Base-by-base conservation (phyloP, 2,113 vertebrate genomes). In the Sitta europaea region DNA sequence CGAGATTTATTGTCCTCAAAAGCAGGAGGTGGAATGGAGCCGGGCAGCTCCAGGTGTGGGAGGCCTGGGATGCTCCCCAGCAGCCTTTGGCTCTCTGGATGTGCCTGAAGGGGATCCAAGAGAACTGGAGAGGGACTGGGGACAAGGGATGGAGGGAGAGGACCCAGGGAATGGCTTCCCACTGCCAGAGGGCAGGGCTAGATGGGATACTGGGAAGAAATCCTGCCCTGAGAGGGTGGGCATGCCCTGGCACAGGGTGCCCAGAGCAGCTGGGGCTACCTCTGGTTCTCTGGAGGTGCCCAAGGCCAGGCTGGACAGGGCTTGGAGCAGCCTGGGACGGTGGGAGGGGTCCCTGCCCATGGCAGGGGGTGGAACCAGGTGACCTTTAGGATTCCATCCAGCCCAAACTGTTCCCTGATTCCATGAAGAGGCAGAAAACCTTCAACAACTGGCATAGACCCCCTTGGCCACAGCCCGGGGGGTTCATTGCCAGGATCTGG, bases 381-480 rank as follows among this genome's bases (percentile, higher is more conserved):
- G 9, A 14, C 7, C 22, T 53, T 15, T 9, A 16, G 5, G 18
- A 4, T 38, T 36, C 62, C 53, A 12, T 18, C 47, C 28, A 24
- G 20, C 12, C 48, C 55, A 55, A 63, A 55, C 3, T 29, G 18
- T 40, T 25, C 35, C 57, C 42, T 4, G 21, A 22, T 6, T 28
- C 48, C 12, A 6, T 3, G 35, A 4, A 54, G 47, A 71, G 23
- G 12, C 19, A 3, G 11, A 10, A 67, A 48, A 31, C 22, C 45
- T 53, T 3, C 25, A 1, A 3, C 5, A 28, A 2, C 7, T 2
- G 9, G 23, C 62, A 6, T 4, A 2, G 50, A 15, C 29, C 25
- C 15, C 31, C 67, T 20, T 1, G 8, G 61, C 25, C 71, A 19
- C 43, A 28, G 76, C n/a, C 51, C n/a, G 1, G n/a, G 36, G 15